Evolutionary conservation across 2,113 vertebrate genomes (phyloP).

Genomic region (Neodon shergylaensis): DNA sequence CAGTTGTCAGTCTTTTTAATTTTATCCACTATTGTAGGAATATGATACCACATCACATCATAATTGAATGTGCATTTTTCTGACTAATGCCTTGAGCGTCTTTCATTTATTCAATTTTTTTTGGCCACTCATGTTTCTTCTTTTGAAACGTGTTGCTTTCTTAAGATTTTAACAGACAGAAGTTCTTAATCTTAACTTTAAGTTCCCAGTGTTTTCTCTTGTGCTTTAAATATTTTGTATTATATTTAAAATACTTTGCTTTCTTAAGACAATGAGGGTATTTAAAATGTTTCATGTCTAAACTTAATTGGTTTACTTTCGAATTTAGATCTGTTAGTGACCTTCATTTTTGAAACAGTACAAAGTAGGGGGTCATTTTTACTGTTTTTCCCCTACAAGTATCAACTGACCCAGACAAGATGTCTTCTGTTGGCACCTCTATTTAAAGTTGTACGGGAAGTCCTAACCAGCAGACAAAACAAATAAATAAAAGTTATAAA

Average conservation of each 20-base stretch:
- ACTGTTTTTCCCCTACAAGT: not conserved
- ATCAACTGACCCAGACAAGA: not conserved
- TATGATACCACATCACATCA: not conserved
- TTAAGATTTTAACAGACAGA: not conserved
- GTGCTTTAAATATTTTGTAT: not conserved
- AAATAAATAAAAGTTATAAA: constrained; percentile 51
- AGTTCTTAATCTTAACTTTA: not conserved
- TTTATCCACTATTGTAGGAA: not conserved
- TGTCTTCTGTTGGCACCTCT: not conserved
- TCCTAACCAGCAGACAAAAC: constrained; percentile 13
- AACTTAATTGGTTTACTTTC: constrained; percentile 15
- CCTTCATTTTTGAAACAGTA: not conserved
- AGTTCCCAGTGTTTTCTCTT: not conserved
- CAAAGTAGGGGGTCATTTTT: not conserved
- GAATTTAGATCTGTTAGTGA: not conserved
- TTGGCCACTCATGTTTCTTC: not conserved
- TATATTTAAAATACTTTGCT: not conserved
- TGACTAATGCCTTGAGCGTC: not conserved
- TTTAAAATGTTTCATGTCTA: not conserved
- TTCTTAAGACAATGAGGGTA: not conserved
- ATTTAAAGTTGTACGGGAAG: constrained; percentile 23
- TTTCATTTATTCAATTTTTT: not conserved
- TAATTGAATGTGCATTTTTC: not conserved
- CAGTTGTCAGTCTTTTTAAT: not conserved
- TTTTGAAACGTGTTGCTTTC: not conserved